Conservation (phyloP, 1,140 invertebrate species). For the Brachionus plicatilis region DNA sequence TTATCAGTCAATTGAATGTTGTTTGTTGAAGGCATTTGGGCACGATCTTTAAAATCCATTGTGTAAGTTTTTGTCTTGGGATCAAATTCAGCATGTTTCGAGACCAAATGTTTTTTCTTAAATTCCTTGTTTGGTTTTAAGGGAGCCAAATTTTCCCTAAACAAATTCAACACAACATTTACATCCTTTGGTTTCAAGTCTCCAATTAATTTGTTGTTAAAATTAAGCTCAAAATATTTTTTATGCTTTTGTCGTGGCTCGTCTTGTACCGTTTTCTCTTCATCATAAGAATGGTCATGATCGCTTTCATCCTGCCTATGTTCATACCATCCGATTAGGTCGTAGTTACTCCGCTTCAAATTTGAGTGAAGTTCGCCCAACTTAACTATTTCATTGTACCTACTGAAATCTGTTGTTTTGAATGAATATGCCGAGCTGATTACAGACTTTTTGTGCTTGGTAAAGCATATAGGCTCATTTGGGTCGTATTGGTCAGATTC, state of each 20-base stretch:
- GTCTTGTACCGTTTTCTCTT: not conserved
- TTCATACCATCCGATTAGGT: not conserved
- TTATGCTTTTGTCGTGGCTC: not conserved
- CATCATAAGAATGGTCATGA: not conserved
- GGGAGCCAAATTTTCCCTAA: not conserved
- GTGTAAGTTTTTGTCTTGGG: not conserved
- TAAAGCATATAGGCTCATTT: not conserved
- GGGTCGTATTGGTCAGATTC: not conserved
- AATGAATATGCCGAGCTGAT: not conserved
- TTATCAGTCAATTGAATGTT: not conserved
- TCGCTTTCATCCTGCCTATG: not conserved
- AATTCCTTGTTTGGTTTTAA: not conserved
- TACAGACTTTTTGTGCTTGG: not conserved
- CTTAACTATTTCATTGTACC: not conserved
- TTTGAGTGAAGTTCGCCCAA: not conserved
- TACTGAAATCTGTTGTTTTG: not conserved
- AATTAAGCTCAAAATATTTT: slow-evolving; percentile 22
- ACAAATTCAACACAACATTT: not conserved
- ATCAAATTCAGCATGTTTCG: slow-evolving; percentile 20
- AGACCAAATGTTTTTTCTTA: not conserved
- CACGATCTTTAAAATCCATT: slow-evolving; percentile 10
- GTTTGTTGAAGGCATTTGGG: slow-evolving; percentile 15
- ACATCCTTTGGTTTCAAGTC: not conserved
- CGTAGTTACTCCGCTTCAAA: not conserved
- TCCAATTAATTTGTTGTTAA: slow-evolving; percentile 6